phyloP scores from a whole-genome alignment of 1,140 invertebrate species.

The Musca domestica region DNA sequence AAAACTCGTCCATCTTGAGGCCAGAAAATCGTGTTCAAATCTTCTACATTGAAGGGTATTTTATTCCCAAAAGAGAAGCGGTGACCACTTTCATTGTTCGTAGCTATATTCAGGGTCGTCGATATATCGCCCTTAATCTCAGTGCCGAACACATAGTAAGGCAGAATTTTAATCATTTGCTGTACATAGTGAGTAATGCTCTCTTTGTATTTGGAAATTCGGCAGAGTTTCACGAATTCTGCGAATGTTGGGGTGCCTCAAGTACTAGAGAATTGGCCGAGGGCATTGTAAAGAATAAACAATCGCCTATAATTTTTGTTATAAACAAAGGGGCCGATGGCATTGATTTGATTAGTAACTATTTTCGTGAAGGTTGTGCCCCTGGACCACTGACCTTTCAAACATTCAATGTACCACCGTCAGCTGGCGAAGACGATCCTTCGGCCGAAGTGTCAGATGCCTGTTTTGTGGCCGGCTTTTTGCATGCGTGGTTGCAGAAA shows the following conservation, averaged over 20 bases:
- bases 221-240: neutral
- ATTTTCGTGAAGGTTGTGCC: constrained; percentile 29
- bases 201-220: neutral
- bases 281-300: constrained; percentile 26
- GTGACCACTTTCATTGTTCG: neutral
- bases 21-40: constrained; percentile 55
- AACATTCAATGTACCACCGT: constrained; percentile 33
- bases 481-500: constrained; percentile 56
- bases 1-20: constrained; percentile 29
- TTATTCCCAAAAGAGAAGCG: neutral
- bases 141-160: neutral
- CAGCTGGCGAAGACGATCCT: constrained; percentile 62
- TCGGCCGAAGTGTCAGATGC: constrained; percentile 70
- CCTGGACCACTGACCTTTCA: constrained; percentile 32
- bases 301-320: constrained; percentile 30
- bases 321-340: constrained; percentile 39
- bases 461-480: constrained; percentile 73
- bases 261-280: constrained; percentile 23
- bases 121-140: neutral
- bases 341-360: constrained; percentile 41
- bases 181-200: neutral
- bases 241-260: neutral
- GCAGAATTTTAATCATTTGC: neutral
- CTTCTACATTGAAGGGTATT: constrained; percentile 59
- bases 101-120: neutral